Percentiles rank a stretch among this genome's conserved stretches.
phyloP scores from a whole-genome alignment of 1,140 invertebrate species.

The Philaenus spumarius region DNA sequence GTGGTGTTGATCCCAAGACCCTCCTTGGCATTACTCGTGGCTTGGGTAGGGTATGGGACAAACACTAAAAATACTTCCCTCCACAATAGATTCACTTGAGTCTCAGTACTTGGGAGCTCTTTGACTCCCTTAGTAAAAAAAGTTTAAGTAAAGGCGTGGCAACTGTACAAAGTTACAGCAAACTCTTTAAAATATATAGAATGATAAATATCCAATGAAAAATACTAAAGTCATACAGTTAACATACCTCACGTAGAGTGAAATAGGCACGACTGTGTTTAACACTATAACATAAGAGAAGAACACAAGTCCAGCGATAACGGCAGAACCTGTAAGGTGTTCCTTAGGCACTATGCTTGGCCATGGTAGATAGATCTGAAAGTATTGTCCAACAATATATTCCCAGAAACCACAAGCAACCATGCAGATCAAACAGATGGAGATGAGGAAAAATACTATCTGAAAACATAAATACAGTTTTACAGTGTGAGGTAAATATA shows the following conservation, averaged over 20 bases:
- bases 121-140: not conserved
- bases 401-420: constrained; percentile 98
- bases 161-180: too few species aligned
- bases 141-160: too few species aligned
- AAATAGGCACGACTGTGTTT: constrained; percentile 99
- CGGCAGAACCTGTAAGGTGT: constrained; percentile 72
- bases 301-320: constrained; percentile 94
- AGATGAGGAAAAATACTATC: constrained; percentile 98
- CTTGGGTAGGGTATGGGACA: too few species aligned
- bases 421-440: constrained; percentile 96
- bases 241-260: constrained; percentile 90
- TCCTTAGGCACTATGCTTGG: constrained; percentile 79
- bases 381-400: constrained; percentile 82
- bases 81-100: too few species aligned
- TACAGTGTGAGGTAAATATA: too few species aligned
- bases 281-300: constrained; percentile 99
- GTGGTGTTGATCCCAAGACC: too few species aligned
- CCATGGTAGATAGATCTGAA: constrained; percentile 92
- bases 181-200: not conserved
- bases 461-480: constrained; percentile 44
- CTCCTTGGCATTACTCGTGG: too few species aligned
- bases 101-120: too few species aligned
- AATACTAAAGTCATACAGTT: not conserved
- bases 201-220: not conserved
- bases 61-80: too few species aligned